Conservation (phyloP, 2,797 vertebrate genomes). For the Enteromius trimaculatus region DNA sequence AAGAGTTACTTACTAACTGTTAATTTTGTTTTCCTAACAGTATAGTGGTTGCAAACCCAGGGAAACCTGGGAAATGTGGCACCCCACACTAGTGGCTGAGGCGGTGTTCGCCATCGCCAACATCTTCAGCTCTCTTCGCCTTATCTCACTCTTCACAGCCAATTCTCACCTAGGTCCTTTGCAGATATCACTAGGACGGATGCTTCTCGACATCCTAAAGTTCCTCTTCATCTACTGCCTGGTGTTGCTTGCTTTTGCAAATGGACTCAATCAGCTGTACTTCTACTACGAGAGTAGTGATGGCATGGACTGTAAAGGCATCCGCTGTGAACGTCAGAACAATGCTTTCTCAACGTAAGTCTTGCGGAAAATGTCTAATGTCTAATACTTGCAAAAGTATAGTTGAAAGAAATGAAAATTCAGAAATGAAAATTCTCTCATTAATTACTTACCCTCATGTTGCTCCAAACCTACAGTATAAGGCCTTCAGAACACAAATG, state of each 20-base stretch:
- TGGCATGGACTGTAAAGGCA: constrained; percentile 83
- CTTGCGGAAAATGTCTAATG: not conserved
- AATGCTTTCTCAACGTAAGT: constrained; percentile 98
- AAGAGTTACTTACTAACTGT: not conserved
- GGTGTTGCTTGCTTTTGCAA: constrained; percentile 94
- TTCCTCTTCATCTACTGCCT: constrained; percentile 99
- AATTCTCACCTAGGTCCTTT: constrained; percentile 98
- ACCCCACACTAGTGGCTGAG: constrained; percentile 95
- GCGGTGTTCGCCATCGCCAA: constrained; percentile 96
- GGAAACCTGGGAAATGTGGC: constrained; percentile 91
- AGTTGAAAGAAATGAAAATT: not conserved
- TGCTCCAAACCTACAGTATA: not conserved
- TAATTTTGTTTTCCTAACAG: constrained; percentile 72
- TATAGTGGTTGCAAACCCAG: constrained; percentile 79
- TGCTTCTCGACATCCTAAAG: constrained; percentile 98
- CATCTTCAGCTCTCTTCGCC: constrained; percentile 96
- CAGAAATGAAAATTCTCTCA: not conserved
- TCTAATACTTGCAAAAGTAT: not conserved
- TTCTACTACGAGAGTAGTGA: constrained; percentile 85
- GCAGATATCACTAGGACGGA: constrained; percentile 96
- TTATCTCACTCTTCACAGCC: constrained; percentile 97
- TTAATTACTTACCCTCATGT: not conserved
- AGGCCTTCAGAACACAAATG: not conserved
- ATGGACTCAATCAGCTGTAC: constrained; percentile 96
- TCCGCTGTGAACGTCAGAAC: constrained; percentile 90